A percentile compares a stretch with the other conserved stretches of the same genome.
phyloP scores from a whole-genome alignment of 2,113 vertebrate species.

The Paramisgurnus dabryanus region DNA sequence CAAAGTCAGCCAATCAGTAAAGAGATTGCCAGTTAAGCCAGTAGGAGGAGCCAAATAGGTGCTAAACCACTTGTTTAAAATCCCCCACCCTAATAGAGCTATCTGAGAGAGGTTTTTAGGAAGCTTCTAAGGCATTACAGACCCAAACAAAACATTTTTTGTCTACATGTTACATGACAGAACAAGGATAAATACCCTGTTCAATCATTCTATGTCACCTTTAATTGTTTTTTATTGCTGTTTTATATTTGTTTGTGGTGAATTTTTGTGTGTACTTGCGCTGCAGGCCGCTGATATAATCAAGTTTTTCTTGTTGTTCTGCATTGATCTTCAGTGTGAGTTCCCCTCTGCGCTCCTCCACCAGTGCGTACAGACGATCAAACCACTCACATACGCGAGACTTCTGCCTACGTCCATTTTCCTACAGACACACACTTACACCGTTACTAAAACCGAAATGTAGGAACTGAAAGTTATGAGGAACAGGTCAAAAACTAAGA shows the following conservation, averaged over 20 bases:
- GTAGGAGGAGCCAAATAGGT: no score
- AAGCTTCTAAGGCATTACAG: no score
- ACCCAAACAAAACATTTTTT: no score
- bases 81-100: no score
- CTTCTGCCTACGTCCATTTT: slow-evolving; percentile 90
- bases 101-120: no score
- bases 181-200: no score
- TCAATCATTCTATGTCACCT: no score
- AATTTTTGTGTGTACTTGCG: slow-evolving; percentile 74
- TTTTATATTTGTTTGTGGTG: background rate
- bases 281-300: slow-evolving; percentile 83
- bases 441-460: background rate
- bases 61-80: no score
- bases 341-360: slow-evolving; percentile 91
- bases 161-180: no score
- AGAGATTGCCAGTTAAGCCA: no score
- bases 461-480: background rate
- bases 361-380: slow-evolving; percentile 87
- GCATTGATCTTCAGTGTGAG: slow-evolving; percentile 84
- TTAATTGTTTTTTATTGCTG: no score
- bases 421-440: slow-evolving; percentile 69
- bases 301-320: slow-evolving; percentile 90
- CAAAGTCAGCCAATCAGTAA: no score
- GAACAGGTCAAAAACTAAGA: background rate
- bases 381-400: slow-evolving; percentile 91